These are phyloP conservation scores for Clusia tigrina DNA, from an alignment of 2,888 invertebrate genomes.

Conservation along the genomic window DNA sequence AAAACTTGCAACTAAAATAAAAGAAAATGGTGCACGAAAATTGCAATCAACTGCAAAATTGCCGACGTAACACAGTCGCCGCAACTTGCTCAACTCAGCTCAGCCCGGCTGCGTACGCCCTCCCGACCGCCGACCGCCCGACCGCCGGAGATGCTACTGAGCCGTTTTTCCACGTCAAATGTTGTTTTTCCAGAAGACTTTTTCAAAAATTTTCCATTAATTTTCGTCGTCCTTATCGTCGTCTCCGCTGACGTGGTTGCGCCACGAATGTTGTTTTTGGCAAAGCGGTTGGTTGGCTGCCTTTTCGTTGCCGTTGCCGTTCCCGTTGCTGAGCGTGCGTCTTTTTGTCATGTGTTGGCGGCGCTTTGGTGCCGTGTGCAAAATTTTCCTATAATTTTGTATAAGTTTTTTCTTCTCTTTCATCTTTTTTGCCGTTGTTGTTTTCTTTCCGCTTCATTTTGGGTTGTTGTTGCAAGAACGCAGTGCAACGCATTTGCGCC, in stretches of 20 bases:
- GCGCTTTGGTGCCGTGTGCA: constrained; percentile 1
- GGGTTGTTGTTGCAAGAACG: neutral
- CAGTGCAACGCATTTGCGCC: constrained; percentile 37
- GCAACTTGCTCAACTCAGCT: constrained; percentile 8
- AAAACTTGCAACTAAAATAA: constrained; percentile 19
- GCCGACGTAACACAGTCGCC: constrained; percentile 52
- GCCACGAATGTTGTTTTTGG: too few species aligned
- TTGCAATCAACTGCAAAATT: constrained; percentile 62
- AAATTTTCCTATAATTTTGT: neutral
- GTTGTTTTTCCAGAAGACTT: constrained; percentile 24
- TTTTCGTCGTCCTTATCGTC: constrained; percentile 59
- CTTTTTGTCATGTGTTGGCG: constrained; percentile 5
- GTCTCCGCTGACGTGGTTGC: too few species aligned
- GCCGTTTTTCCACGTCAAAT: constrained; percentile 24
- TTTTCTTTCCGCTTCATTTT: constrained; percentile 11
- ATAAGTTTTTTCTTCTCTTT: constrained; percentile 16
- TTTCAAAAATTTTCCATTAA: constrained; percentile 56
- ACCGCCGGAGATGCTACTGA: constrained; percentile 13
- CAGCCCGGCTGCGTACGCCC: neutral
- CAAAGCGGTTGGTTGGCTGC: constrained; percentile 8
- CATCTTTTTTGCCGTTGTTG: constrained; percentile 20
- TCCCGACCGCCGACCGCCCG: neutral
- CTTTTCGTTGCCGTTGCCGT: constrained; percentile 9
- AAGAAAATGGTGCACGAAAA: constrained; percentile 41
- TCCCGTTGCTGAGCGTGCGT: constrained; percentile 5